Evolutionary conservation across 2,888 invertebrate genomes (phyloP).

Genomic region (Cryptosula pallasiana): DNA sequence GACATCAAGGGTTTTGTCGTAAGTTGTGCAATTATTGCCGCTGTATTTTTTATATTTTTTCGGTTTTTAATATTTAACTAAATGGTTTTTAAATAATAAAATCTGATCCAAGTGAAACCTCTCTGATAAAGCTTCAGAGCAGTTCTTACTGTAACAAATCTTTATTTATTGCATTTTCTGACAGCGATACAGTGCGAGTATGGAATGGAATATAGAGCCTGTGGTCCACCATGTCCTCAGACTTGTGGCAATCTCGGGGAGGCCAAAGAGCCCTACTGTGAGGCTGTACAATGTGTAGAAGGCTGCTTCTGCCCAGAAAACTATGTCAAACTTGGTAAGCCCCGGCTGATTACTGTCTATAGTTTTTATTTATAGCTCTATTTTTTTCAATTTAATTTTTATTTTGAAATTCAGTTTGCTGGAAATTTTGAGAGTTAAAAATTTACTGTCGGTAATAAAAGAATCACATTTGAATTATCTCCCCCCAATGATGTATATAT

Average conservation of each 20-base stretch:
- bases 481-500: background rate
- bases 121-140: no score
- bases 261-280: constrained; percentile 32
- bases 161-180: constrained; percentile 26
- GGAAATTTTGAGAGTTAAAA: no score
- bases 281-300: constrained; percentile 36
- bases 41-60: background rate
- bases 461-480: background rate
- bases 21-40: constrained; percentile 53
- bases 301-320: constrained; percentile 47
- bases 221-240: constrained; percentile 72
- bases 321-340: constrained; percentile 34
- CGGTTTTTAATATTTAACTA: background rate
- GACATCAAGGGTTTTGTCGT: constrained; percentile 76
- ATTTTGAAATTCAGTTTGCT: background rate
- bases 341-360: background rate
- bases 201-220: constrained; percentile 72
- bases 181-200: constrained; percentile 83
- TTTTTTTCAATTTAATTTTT: background rate
- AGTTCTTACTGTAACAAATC: no score
- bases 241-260: constrained; percentile 60
- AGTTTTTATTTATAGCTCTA: no score
- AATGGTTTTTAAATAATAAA: no score
- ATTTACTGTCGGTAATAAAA: background rate
- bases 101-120: no score